Evolutionary conservation across 2,113 vertebrate species (phyloP).

Genomic region (Butastur rufipennis): DNA sequence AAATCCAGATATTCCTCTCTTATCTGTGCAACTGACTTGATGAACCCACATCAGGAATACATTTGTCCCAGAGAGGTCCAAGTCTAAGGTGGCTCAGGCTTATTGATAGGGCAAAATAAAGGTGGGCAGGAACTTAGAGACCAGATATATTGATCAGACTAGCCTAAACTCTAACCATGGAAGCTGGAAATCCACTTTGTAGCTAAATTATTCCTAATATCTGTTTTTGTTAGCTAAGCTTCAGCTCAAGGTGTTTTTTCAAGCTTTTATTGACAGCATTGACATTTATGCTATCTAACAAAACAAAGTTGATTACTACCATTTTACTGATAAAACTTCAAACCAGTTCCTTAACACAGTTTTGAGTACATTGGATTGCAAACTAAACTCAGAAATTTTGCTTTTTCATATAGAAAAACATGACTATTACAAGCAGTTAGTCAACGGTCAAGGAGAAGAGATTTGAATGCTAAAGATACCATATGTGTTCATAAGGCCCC

Average conservation of each 20-base stretch:
- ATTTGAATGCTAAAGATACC: neutral
- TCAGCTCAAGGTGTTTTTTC: neutral
- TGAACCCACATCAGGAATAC: neutral
- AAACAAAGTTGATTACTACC: neutral
- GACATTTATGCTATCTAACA: neutral
- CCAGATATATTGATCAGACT: neutral
- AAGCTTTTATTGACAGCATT: neutral
- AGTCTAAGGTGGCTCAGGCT: neutral
- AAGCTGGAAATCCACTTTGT: neutral
- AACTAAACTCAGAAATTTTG: neutral
- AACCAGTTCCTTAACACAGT: neutral
- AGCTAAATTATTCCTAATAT: neutral
- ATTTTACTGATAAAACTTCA: neutral
- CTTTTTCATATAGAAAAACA: neutral
- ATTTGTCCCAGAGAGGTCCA: neutral
- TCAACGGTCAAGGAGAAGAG: neutral
- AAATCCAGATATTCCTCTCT: neutral
- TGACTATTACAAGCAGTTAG: neutral
- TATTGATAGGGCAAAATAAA: neutral
- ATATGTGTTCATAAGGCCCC: accelerated
- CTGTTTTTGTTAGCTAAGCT: neutral
- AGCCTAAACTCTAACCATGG: neutral
- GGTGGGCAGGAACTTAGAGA: neutral
- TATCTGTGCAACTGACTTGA: no score
- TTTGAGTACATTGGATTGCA: neutral